phyloP scores from a whole-genome alignment of 2,797 vertebrate genomes.

The Sebastes taczanowskii region DNA sequence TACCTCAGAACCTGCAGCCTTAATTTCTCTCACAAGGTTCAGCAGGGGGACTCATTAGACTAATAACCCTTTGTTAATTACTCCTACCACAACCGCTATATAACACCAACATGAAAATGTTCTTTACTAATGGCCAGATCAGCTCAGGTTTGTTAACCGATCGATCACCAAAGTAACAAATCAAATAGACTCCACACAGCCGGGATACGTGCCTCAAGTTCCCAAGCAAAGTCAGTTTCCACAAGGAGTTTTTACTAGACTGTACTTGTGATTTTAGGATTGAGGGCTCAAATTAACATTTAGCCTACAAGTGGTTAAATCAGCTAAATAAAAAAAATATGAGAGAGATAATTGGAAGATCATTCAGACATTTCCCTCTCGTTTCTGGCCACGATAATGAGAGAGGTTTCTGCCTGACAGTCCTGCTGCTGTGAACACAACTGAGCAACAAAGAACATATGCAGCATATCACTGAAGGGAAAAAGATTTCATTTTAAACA shows the following conservation, averaged over 20 bases:
- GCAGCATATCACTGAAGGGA: not conserved
- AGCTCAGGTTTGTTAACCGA: slow-evolving; percentile 35
- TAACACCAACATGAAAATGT: slow-evolving; percentile 13
- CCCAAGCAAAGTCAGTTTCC: slow-evolving; percentile 1
- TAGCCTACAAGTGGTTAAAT: slow-evolving; percentile 43
- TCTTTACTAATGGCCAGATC: slow-evolving; percentile 51
- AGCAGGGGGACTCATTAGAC: slow-evolving; percentile 57
- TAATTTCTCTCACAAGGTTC: slow-evolving; percentile 60
- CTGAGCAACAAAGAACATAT: slow-evolving; percentile 1
- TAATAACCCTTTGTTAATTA: slow-evolving; percentile 60
- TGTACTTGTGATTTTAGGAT: not conserved
- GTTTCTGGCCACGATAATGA: slow-evolving; percentile 42
- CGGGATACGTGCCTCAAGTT: not conserved
- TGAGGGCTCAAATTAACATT: slow-evolving; percentile 50
- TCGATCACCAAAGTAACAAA: slow-evolving; percentile 44
- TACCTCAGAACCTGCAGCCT: slow-evolving; percentile 48
- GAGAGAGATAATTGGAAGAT: slow-evolving; percentile 59
- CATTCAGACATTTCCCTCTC: slow-evolving; percentile 21
- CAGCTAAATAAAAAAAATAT: slow-evolving; percentile 31
- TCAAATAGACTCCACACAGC: slow-evolving; percentile 23
- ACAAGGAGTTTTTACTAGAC: not conserved
- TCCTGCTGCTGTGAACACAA: slow-evolving; percentile 34
- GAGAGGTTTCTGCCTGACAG: slow-evolving; percentile 15
- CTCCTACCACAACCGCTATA: slow-evolving; percentile 26
- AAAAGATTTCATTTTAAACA: not conserved